Evolutionary conservation across 1,140 invertebrate genomes (phyloP).

Genomic region (Drosophila parvula): DNA sequence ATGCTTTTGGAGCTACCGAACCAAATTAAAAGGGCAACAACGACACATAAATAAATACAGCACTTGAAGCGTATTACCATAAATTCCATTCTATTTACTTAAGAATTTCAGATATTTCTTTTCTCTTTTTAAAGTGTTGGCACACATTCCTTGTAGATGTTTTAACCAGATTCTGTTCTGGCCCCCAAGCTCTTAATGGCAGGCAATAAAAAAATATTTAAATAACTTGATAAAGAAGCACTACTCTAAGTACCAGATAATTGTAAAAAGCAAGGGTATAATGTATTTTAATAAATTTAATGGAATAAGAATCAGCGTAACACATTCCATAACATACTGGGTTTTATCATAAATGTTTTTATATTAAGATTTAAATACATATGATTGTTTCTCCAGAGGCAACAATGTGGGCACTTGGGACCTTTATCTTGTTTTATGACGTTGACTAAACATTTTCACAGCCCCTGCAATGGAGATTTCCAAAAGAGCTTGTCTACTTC

Average conservation of each 20-base stretch:
- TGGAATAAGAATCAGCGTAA: neutral
- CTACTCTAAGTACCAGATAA: neutral
- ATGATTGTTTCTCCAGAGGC: neutral
- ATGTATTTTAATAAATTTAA: neutral
- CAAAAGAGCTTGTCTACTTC: conserved; percentile 1
- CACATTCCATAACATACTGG: neutral
- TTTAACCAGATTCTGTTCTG: neutral
- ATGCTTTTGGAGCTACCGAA: conserved; percentile 9
- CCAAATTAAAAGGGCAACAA: conserved; percentile 18
- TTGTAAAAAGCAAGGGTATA: neutral
- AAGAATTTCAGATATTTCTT: too few species aligned
- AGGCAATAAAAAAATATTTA: conserved; percentile 1
- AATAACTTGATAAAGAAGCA: neutral
- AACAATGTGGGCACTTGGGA: too few species aligned
- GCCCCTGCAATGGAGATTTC: conserved; percentile 6
- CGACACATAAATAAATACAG: neutral
- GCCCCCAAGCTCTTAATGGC: neutral
- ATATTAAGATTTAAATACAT: neutral
- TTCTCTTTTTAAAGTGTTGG: neutral
- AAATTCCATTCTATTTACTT: neutral
- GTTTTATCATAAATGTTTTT: neutral
- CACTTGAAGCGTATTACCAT: neutral
- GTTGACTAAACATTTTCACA: conserved; percentile 34
- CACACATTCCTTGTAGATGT: neutral
- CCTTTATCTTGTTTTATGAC: conserved; percentile 30